Evolutionary conservation across 2,888 invertebrate species (phyloP).

Genomic region (Myathropa florea): DNA sequence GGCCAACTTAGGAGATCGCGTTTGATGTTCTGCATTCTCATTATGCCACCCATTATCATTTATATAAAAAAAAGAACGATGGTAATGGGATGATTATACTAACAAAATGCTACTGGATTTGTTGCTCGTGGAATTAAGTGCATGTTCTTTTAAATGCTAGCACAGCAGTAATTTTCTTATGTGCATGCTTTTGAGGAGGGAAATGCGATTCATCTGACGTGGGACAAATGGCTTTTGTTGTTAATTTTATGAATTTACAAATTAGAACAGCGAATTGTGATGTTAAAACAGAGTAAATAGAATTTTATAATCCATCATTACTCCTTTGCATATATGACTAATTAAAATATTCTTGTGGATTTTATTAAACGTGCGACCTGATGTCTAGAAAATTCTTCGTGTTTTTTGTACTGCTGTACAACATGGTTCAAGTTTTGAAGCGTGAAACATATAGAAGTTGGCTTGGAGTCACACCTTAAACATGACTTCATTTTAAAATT

Average conservation of each 20-base stretch:
- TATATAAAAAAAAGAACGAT: not conserved
- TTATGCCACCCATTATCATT: slow-evolving; percentile 31
- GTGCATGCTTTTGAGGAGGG: not conserved
- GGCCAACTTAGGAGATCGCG: slow-evolving; percentile 6
- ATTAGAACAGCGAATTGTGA: not conserved
- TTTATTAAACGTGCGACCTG: not conserved
- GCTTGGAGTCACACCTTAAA: no score
- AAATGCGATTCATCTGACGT: not conserved
- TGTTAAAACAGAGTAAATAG: not conserved
- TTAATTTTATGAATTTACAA: not conserved
- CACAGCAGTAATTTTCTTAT: not conserved
- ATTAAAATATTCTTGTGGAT: not conserved
- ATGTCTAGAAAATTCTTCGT: no score
- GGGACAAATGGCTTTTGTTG: not conserved
- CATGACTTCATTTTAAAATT: no score
- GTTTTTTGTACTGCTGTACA: no score
- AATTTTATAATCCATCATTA: not conserved
- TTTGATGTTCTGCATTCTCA: slow-evolving; percentile 9
- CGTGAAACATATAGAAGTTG: no score
- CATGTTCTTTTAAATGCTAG: slow-evolving; percentile 17
- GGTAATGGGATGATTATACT: slow-evolving; percentile 11
- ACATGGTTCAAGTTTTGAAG: no score
- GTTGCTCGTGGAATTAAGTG: slow-evolving; percentile 11
- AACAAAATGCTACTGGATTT: slow-evolving; percentile 18
- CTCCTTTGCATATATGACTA: not conserved